Conservation (phyloP, 2,797 vertebrate genomes). For the Neosilurus hyrtlii region DNA sequence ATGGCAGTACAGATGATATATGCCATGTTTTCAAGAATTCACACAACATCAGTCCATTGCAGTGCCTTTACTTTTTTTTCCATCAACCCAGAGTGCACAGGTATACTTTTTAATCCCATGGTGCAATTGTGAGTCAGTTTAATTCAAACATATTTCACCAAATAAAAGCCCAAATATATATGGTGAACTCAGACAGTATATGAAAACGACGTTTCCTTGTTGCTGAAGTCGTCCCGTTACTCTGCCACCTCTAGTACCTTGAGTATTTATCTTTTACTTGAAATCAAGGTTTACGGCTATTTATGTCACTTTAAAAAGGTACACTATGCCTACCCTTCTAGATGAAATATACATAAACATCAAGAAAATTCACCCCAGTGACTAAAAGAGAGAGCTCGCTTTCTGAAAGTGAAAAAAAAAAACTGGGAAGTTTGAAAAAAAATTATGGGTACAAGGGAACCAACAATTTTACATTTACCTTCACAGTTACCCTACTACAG, state of each 20-base stretch:
- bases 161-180: not conserved
- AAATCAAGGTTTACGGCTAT: not conserved
- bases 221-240: not conserved
- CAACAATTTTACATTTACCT: not conserved
- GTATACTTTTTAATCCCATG: slow-evolving; percentile 5
- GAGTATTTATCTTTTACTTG: not conserved
- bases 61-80: slow-evolving; percentile 46
- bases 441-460: not conserved
- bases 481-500: not conserved
- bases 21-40: slow-evolving; percentile 3
- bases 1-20: not conserved
- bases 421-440: not conserved
- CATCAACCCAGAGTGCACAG: slow-evolving; percentile 16
- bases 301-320: not conserved
- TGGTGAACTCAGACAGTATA: not conserved
- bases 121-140: slow-evolving; percentile 20
- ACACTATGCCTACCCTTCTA: not conserved
- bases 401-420: slow-evolving; percentile 1
- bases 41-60: slow-evolving; percentile 24
- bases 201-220: not conserved
- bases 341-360: not conserved
- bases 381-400: not conserved
- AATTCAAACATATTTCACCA: not conserved
- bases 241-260: not conserved
- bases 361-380: not conserved